Conservation (phyloP, 2,797 vertebrate genomes). For the Paratrypauchen microcephalus region DNA sequence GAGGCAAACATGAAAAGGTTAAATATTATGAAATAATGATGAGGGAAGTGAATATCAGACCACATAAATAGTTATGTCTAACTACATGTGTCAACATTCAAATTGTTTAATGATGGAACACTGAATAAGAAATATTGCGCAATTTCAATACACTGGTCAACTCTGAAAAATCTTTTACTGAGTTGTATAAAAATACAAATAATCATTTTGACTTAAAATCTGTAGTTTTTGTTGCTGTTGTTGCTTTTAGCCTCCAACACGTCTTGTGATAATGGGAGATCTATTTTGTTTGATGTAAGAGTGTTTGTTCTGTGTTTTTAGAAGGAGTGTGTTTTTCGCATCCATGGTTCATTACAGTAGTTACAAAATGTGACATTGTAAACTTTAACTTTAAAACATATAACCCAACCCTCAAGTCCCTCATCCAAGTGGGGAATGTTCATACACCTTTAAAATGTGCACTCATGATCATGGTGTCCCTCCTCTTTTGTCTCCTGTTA, state of each 20-base stretch:
- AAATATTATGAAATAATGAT: slow-evolving; percentile 5
- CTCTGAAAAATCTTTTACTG: neutral
- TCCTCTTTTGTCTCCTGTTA: neutral
- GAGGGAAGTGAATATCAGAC: slow-evolving; percentile 9
- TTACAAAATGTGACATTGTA: slow-evolving; percentile 54
- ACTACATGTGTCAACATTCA: neutral
- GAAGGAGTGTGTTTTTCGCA: slow-evolving; percentile 16
- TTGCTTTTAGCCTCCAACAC: neutral
- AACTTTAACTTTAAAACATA: slow-evolving; percentile 29
- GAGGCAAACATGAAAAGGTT: slow-evolving; percentile 8
- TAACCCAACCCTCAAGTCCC: neutral
- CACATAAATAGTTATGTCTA: neutral
- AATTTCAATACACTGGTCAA: neutral
- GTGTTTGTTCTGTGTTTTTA: slow-evolving; percentile 12
- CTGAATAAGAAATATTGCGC: no score
- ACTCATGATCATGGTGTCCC: neutral
- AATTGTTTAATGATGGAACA: neutral
- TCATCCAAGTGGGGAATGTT: neutral
- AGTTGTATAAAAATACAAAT: no score
- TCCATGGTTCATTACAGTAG: slow-evolving; percentile 42
- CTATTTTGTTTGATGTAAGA: neutral
- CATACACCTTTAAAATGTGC: neutral
- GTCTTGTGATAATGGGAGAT: neutral
- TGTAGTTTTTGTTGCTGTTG: neutral
- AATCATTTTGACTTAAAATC: no score